These are phyloP conservation scores for Opisthograptis luteolata DNA, from an alignment of 2,888 invertebrate genomes.

Conservation along the genomic window DNA sequence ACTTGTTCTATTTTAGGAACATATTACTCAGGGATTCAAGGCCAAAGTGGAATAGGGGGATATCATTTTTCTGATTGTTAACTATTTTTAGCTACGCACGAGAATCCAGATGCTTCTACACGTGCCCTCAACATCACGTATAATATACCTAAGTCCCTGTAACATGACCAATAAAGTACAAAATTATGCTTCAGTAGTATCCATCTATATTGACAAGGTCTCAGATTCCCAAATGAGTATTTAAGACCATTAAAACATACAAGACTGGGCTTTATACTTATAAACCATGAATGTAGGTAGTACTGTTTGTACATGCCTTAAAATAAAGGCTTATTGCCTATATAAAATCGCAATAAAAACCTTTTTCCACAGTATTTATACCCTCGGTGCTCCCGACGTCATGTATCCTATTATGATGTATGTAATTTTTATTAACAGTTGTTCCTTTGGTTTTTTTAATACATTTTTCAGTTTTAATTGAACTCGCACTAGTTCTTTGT, in stretches of 20 bases:
- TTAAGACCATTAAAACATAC: too few relatives aligned
- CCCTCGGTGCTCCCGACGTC: slow-evolving; percentile 53
- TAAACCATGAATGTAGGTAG: too few relatives aligned
- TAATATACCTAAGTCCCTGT: not conserved
- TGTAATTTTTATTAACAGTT: slow-evolving; percentile 39
- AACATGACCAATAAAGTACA: too few relatives aligned
- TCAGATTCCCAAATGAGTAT: too few relatives aligned
- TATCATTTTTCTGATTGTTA: slow-evolving; percentile 57
- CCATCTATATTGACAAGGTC: too few relatives aligned
- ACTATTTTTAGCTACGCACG: slow-evolving; percentile 30
- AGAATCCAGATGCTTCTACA: not conserved
- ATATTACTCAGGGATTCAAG: slow-evolving; percentile 68
- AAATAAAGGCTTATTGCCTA: too few relatives aligned
- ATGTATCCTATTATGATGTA: slow-evolving; percentile 53
- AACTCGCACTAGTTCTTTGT: too few relatives aligned
- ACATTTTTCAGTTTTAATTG: too few relatives aligned
- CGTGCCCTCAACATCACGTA: slow-evolving; percentile 10
- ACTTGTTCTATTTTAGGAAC: slow-evolving; percentile 62
- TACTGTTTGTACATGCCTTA: too few relatives aligned
- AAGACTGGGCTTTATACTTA: too few relatives aligned
- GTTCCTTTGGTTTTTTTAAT: slow-evolving; percentile 6
- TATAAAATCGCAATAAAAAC: slow-evolving; percentile 16
- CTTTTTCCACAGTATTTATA: slow-evolving; percentile 55
- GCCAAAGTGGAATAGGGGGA: slow-evolving; percentile 51
- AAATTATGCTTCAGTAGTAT: too few relatives aligned